These are phyloP conservation scores for Ammospiza nelsoni DNA, from an alignment of 2,113 vertebrate genomes.

Conservation along the genomic window DNA sequence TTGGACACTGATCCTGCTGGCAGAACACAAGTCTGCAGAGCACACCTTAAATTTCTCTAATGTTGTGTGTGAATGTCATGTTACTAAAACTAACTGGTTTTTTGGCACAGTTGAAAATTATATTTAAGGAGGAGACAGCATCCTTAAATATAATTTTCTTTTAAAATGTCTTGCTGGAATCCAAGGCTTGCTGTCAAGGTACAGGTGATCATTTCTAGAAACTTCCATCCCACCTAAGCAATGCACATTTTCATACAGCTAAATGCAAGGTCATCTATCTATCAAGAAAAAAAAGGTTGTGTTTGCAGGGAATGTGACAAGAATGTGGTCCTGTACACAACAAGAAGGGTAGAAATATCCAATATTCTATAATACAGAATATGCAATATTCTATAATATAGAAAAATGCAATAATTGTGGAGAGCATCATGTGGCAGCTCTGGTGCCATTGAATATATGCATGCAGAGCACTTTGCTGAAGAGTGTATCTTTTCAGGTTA, in stretches of 20 bases:
- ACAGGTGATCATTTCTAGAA: neutral
- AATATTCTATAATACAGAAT: neutral
- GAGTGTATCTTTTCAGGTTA: neutral
- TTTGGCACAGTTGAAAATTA: neutral
- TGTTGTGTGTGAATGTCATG: accelerated
- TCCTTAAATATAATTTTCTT: too few species aligned
- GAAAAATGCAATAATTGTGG: neutral
- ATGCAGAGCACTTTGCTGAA: neutral
- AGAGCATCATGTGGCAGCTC: neutral
- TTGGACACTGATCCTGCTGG: neutral
- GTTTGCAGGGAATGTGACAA: neutral
- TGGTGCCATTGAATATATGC: neutral
- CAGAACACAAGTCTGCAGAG: neutral
- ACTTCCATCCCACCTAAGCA: neutral
- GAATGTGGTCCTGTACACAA: neutral
- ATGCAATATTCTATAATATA: too few species aligned
- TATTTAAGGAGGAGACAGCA: neutral
- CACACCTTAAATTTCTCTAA: neutral
- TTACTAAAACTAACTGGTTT: neutral
- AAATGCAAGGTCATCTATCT: neutral
- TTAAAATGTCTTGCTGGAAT: neutral
- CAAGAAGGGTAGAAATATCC: neutral
- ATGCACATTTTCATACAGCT: neutral
- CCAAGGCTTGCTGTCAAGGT: neutral
- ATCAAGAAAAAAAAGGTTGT: neutral